Base-by-base conservation (phyloP, 2,113 vertebrate genomes). In the Pongo pygmaeus region DNA sequence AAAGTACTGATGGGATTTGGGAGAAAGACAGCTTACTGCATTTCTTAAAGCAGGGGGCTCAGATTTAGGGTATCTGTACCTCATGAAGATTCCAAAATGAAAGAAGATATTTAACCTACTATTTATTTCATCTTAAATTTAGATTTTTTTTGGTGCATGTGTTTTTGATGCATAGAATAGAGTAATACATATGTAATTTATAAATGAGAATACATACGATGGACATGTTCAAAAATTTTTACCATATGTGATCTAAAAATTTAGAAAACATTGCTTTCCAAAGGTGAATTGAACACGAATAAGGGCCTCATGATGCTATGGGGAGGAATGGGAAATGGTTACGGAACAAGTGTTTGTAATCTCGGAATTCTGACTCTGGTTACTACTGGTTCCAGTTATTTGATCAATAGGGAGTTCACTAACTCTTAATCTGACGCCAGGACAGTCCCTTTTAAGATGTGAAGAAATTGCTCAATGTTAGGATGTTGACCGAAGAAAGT, bases 401-500 rank as follows among this genome's bases (percentile, higher is more conserved):
- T n/a, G 57, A 93, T 98, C 97, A 91, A 94, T 72, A 95, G 22
- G n/a, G 57, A 96, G 95, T 96, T 96, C 69, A 94, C 84, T 46
- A 67, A 96, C 52, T 88, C 59, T 84, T 95, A 59, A 4, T 72
- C 84, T 74, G 96, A 92, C 8, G 25, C 97, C 92, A 89, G 89
- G 30, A 84, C 70, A 88, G 90, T 92, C 97, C 88, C 81, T 96
- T 98, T 97, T 96, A 97, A 98, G 97, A 98, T 98, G 95, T 97
- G 32, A 86, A 97, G 97, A 95, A 92, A 48, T 98, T 97, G 97
- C 93, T 95, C 96, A 98, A 97, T 61, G 79, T 93, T 97, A 91
- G 94, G 80, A 93, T 98, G 98, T 98, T 98, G 97, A 98, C 96
- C 7, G 27, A 97, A 97, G 97, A 98, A 98, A 97, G 93, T 92